Base-by-base conservation (phyloP, 2,797 vertebrate species). In the Crypturellus tataupa region DNA sequence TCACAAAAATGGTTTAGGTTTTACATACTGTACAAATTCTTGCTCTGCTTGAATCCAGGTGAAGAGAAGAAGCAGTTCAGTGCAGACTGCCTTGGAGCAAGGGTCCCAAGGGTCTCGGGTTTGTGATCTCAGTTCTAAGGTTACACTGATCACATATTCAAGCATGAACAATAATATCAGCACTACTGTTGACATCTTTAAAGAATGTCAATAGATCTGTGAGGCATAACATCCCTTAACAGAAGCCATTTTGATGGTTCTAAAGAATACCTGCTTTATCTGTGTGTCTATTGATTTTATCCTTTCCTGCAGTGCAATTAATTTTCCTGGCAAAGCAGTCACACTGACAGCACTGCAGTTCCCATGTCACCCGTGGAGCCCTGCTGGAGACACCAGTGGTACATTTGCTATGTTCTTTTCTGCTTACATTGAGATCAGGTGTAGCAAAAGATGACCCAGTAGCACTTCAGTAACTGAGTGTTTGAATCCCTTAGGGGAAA, bases 21-120 rank as follows among this genome's bases (percentile, higher is more conserved):
- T 88, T 85, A 65, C 55, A 88, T 42, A 82, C 77, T 64, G 62
- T 76, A 69, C 68, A 65, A 95, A 96, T 87, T 96, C 83, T 75
- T 85, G 58, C 68, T 85, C 75, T 94, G 71, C 93, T 87, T 75
- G 71, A 86, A 88, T 85, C 89, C 85, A 88, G 80, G 85, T 91
- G 84, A 95, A 85, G 40, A 73, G 78, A 90, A 90, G 31, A 78
- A 95, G 85, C 44, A 91, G 85, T 47, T 91, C 51, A 15, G 63
- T 53, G 37, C 82, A 88, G 39, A 64, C 37, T 90, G 89, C 83
- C 77, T 47, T 37, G 19, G n/a, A 33, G 44, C 55, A 73, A 69
- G 77, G 8, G 35, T 84, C 87, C 42, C 73, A 72, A 56, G 73
- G 67, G 77, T 33, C 70, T 72, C 37, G 17, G 33, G 55, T 58